Conservation (phyloP, 2,113 vertebrate genomes). For the Dendrocopos noguchii region DNA sequence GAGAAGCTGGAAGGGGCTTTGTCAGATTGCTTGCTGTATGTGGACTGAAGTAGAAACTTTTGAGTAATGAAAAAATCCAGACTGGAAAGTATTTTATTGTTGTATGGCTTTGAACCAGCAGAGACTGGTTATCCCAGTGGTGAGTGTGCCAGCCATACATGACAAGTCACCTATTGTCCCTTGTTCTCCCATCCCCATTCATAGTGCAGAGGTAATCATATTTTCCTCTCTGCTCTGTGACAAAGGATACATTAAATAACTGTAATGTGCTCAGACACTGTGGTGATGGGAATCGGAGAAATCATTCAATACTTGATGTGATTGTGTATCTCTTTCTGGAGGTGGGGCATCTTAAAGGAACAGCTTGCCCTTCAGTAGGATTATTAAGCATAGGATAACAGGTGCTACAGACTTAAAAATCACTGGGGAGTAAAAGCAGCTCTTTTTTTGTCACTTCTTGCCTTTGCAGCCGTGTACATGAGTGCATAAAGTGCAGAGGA, state of each 20-base stretch:
- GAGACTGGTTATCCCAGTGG: neutral
- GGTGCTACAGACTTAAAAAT: slow-evolving; percentile 20
- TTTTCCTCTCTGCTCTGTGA: slow-evolving; percentile 49
- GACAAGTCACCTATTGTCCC: slow-evolving; percentile 19
- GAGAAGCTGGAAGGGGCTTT: neutral
- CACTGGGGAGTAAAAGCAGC: neutral
- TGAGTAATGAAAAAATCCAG: neutral
- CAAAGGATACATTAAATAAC: slow-evolving; percentile 49
- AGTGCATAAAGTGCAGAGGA: neutral
- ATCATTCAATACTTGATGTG: slow-evolving; percentile 28
- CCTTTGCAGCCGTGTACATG: neutral
- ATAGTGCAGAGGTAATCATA: slow-evolving; percentile 14
- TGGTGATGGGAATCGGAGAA: slow-evolving; percentile 43
- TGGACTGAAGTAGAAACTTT: neutral
- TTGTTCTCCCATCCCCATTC: slow-evolving; percentile 26
- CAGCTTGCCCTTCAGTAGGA: slow-evolving; percentile 1
- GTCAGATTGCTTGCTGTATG: neutral
- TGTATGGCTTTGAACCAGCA: neutral
- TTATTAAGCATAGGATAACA: slow-evolving; percentile 16
- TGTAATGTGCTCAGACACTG: slow-evolving; percentile 21
- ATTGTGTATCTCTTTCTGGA: slow-evolving; percentile 49
- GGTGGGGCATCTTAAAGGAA: slow-evolving; percentile 31
- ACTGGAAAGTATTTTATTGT: neutral
- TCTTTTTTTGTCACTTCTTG: slow-evolving; percentile 1
- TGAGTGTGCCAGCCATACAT: neutral